Percentiles rank a stretch among this genome's conserved stretches.
phyloP scores from a whole-genome alignment of 1,140 invertebrate genomes.

The Scaptomyza pallida region DNA sequence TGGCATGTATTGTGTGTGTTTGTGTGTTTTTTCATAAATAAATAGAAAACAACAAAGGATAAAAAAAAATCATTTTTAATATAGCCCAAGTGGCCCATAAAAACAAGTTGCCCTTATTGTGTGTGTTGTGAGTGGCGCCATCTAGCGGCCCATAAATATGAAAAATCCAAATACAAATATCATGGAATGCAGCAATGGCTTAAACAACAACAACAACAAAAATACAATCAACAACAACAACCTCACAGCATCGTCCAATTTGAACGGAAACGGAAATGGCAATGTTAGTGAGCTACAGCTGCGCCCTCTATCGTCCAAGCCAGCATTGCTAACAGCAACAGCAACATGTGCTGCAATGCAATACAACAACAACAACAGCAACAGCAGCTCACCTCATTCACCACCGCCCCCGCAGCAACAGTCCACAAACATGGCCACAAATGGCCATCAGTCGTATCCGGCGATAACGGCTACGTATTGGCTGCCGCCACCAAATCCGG shows the following conservation, averaged over 20 bases:
- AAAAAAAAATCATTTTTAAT: slow-evolving; percentile 61
- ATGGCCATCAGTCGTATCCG: slow-evolving; percentile 87
- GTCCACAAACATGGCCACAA: slow-evolving; percentile 79
- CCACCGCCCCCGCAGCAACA: slow-evolving; percentile 54
- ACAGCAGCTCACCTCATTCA: slow-evolving; percentile 48
- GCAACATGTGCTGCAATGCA: slow-evolving; percentile 37
- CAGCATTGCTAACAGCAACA: slow-evolving; percentile 42
- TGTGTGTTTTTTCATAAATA: slow-evolving; percentile 47
- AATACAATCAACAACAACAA: slow-evolving; percentile 49
- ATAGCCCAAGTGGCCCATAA: slow-evolving; percentile 75
- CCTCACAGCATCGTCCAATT: slow-evolving; percentile 51
- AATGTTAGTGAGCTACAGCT: slow-evolving; percentile 62
- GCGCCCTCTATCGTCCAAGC: slow-evolving; percentile 52
- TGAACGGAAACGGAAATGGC: slow-evolving; percentile 78
- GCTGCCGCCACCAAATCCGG: slow-evolving; percentile 90
- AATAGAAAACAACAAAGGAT: slow-evolving; percentile 16
- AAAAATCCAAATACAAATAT: slow-evolving; percentile 75
- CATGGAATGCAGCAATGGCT: slow-evolving; percentile 72
- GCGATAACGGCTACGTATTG: slow-evolving; percentile 92
- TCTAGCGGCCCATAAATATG: slow-evolving; percentile 77
- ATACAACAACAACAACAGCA: slow-evolving; percentile 43
- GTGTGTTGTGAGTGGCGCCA: slow-evolving; percentile 58
- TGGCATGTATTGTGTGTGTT: slow-evolving; percentile 42
- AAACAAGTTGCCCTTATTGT: slow-evolving; percentile 47
- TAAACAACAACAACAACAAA: slow-evolving; percentile 58